Percentiles rank a stretch among this genome's conserved stretches.
phyloP scores from a whole-genome alignment of 2,888 invertebrate genomes.

The Noctua janthe region DNA sequence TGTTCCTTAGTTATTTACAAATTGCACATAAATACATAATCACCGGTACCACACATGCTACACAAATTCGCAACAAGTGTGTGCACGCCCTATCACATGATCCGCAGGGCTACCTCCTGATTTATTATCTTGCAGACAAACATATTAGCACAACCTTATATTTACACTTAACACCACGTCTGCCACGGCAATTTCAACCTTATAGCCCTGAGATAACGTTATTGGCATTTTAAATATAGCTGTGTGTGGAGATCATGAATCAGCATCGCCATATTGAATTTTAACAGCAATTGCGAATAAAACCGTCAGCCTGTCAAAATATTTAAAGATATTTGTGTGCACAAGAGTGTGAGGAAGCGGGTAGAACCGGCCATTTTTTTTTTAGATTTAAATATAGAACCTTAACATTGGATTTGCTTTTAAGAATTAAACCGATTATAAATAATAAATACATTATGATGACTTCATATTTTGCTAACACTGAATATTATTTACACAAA shows the following conservation, averaged over 20 bases:
- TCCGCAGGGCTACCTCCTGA: conserved; percentile 61
- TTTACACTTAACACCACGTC: conserved; percentile 12
- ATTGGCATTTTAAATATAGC: neutral
- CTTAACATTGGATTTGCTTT: neutral
- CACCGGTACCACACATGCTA: conserved; percentile 44
- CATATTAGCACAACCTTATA: conserved; percentile 56
- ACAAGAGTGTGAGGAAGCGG: conserved; percentile 44
- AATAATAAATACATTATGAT: neutral
- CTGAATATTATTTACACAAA: conserved; percentile 9
- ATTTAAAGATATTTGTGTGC: conserved; percentile 72
- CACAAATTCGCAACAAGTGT: conserved; percentile 42
- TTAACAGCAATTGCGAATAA: conserved; percentile 73
- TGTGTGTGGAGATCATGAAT: conserved; percentile 62
- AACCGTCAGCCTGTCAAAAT: conserved; percentile 78
- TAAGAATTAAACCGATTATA: neutral
- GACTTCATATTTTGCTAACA: neutral
- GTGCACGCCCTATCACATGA: conserved; percentile 46
- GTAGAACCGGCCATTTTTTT: conserved; percentile 59
- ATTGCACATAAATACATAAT: conserved; percentile 26
- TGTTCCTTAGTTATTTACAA: conserved; percentile 44
- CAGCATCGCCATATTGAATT: conserved; percentile 74
- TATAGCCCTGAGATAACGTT: conserved; percentile 3
- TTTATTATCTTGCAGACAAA: conserved; percentile 64
- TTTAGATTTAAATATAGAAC: conserved; percentile 22
- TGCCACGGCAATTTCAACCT: conserved; percentile 30